phyloP scores from a whole-genome alignment of 2,888 invertebrate species.

The Scaptodrosophila latifasciaeformis region DNA sequence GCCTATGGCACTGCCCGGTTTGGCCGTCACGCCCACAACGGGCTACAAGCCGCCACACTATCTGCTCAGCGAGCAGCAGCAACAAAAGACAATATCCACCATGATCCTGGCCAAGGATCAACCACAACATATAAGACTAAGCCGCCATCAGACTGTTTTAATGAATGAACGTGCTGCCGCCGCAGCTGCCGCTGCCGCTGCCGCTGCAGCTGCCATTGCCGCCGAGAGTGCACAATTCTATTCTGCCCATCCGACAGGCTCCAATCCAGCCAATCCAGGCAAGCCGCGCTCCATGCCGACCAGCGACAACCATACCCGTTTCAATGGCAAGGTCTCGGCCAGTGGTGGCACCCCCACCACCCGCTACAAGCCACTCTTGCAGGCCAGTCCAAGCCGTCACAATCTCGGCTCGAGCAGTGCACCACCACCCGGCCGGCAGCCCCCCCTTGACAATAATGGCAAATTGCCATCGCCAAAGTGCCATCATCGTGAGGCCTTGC shows the following conservation, averaged over 20 bases:
- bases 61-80: slow-evolving; percentile 15
- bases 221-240: too few species aligned
- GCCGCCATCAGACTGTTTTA: slow-evolving; percentile 58
- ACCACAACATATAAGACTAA: slow-evolving; percentile 62
- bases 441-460: slow-evolving; percentile 57
- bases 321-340: slow-evolving; percentile 44
- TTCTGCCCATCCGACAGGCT: not conserved
- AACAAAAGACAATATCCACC: slow-evolving; percentile 63
- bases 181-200: not conserved
- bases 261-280: slow-evolving; percentile 40
- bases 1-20: slow-evolving; percentile 16
- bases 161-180: slow-evolving; percentile 44
- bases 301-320: slow-evolving; percentile 17
- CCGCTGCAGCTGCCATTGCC: slow-evolving; percentile 19
- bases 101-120: slow-evolving; percentile 60
- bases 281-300: slow-evolving; percentile 31
- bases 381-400: slow-evolving; percentile 51
- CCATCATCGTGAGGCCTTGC: slow-evolving; percentile 48
- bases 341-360: not conserved
- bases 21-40: slow-evolving; percentile 30
- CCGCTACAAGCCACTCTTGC: too few species aligned
- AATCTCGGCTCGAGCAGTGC: slow-evolving; percentile 42
- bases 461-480: slow-evolving; percentile 46
- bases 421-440: slow-evolving; percentile 36
- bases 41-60: slow-evolving; percentile 21